These are phyloP conservation scores for Lordiphosa mommai DNA, from an alignment of 1,140 invertebrate genomes.

Conservation along the genomic window DNA sequence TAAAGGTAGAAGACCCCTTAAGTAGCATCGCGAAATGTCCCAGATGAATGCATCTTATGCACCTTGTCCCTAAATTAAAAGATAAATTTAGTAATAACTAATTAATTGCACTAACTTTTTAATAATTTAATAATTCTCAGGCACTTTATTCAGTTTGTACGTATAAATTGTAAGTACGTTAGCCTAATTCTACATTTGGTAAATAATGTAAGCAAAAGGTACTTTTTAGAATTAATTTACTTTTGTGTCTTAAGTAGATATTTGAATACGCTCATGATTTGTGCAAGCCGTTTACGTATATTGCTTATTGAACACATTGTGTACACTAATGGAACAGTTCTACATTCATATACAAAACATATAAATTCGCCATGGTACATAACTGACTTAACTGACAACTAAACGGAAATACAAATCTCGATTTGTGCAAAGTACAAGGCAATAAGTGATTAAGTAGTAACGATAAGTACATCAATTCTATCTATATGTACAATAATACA, in stretches of 20 bases:
- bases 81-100: too few species aligned
- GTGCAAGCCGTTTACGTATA: conserved; percentile 31
- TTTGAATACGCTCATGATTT: conserved; percentile 41
- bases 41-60: too few species aligned
- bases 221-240: not conserved
- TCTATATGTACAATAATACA: conserved; percentile 24
- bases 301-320: conserved; percentile 49
- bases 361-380: conserved; percentile 32
- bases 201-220: conserved; percentile 1
- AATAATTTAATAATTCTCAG: conserved; percentile 40
- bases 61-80: too few species aligned
- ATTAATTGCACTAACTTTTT: too few species aligned
- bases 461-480: conserved; percentile 46
- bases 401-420: conserved; percentile 13
- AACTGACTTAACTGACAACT: conserved; percentile 4
- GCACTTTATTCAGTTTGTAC: conserved; percentile 73
- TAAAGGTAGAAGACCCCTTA: too few species aligned
- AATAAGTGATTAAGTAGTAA: conserved; percentile 42
- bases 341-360: conserved; percentile 55
- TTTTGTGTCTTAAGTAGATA: conserved; percentile 30
- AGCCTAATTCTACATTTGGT: conserved; percentile 24
- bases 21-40: too few species aligned
- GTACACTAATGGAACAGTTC: conserved; percentile 31
- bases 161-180: conserved; percentile 25
- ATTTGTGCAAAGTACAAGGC: conserved; percentile 41